phyloP scores from a whole-genome alignment of 2,797 vertebrate species.

The Acipenser transmontanus region DNA sequence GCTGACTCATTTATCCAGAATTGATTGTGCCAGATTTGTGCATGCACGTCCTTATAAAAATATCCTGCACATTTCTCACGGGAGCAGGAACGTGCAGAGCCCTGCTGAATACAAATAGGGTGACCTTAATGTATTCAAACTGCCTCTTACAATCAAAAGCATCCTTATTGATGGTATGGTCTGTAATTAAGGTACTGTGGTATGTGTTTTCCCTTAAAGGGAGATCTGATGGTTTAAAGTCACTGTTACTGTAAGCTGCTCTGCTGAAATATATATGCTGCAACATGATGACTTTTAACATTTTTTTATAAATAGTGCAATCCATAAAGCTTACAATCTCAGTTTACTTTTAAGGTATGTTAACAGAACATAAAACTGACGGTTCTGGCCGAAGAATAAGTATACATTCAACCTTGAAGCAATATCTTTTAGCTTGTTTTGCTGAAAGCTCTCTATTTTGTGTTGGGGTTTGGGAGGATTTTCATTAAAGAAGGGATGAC shows the following conservation, averaged over 20 bases:
- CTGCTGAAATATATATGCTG: neutral
- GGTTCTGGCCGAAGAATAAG: no score
- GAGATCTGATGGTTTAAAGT: neutral
- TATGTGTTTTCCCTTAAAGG: neutral
- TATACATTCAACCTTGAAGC: no score
- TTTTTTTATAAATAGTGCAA: neutral
- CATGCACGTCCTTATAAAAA: neutral
- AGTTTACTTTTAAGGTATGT: neutral
- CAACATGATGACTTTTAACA: neutral
- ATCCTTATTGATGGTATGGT: neutral
- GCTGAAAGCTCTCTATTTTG: no score
- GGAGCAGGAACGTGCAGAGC: neutral
- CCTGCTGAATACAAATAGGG: neutral
- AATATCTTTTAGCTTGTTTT: no score
- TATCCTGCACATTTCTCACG: neutral
- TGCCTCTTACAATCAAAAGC: neutral
- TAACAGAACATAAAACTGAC: neutral
- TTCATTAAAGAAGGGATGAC: no score
- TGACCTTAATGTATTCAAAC: neutral
- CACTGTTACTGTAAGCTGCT: neutral
- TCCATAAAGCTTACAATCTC: neutral
- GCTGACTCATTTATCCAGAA: neutral
- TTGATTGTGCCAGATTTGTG: neutral
- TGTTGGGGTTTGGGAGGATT: no score
- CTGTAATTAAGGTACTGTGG: neutral